Conservation (phyloP, 2,113 vertebrate genomes). For the Lathamus discolor region DNA sequence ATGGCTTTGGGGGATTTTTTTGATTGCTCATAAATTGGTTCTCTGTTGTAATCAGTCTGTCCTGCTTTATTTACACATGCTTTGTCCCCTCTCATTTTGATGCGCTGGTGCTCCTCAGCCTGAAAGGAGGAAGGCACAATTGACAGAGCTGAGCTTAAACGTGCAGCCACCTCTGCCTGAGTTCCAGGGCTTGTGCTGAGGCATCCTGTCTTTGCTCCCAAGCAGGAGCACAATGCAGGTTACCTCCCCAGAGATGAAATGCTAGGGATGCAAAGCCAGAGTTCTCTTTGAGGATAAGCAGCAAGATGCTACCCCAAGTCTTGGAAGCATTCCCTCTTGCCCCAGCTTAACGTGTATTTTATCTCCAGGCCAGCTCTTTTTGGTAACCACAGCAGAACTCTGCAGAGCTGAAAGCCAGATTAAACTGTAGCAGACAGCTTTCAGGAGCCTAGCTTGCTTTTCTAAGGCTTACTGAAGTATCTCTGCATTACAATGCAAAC, state of each 20-base stretch:
- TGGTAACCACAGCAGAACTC: background rate
- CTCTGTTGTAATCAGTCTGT: background rate
- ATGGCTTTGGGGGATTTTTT: background rate
- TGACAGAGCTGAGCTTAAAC: background rate
- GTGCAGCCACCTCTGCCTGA: background rate
- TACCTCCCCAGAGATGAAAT: background rate
- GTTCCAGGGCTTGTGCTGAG: background rate
- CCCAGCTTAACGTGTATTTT: background rate
- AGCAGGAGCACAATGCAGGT: background rate
- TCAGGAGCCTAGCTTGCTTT: background rate
- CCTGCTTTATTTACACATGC: background rate
- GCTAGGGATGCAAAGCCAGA: background rate
- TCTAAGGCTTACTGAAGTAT: background rate
- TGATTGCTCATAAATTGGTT: background rate
- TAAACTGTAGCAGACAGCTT: constrained; percentile 1
- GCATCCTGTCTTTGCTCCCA: rapidly evolving
- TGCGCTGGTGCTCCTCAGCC: background rate
- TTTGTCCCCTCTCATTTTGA: background rate
- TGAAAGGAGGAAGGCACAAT: background rate
- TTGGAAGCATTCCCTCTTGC: background rate
- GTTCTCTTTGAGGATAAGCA: background rate
- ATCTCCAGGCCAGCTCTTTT: background rate
- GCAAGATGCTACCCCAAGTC: rapidly evolving
- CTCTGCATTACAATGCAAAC: background rate
- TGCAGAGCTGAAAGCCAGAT: background rate